Evolutionary conservation across 2,888 invertebrate genomes (phyloP).

Genomic region (Rosalia funebris): DNA sequence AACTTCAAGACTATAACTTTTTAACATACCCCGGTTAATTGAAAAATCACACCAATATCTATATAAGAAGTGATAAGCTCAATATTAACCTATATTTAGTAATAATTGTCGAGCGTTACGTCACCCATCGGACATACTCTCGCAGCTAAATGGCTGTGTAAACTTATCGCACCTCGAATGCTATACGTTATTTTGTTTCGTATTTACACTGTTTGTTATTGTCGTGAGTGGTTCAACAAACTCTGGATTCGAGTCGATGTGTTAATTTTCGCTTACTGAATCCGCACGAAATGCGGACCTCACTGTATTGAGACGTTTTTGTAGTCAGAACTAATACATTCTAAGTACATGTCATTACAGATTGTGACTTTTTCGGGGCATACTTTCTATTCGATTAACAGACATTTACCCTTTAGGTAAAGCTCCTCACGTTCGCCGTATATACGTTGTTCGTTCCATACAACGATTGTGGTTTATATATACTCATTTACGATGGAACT

Average conservation of each 20-base stretch:
- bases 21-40: background rate
- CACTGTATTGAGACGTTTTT: too few species aligned
- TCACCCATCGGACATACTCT: conserved; percentile 1
- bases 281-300: too few species aligned
- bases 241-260: background rate
- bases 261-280: background rate
- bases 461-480: too few species aligned
- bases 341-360: too few species aligned
- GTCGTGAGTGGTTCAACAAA: conserved; percentile 22
- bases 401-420: too few species aligned
- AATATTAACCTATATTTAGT: conserved; percentile 26
- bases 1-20: too few species aligned
- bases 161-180: conserved; percentile 18
- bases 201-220: conserved; percentile 29
- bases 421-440: too few species aligned
- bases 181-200: conserved; percentile 11
- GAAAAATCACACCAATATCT: background rate
- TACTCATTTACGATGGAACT: too few species aligned
- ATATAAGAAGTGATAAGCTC: background rate
- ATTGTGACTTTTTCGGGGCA: too few species aligned
- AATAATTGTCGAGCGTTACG: conserved; percentile 18
- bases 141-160: conserved; percentile 5
- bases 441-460: too few species aligned
- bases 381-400: too few species aligned
- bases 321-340: too few species aligned